Base-by-base conservation (phyloP, 2,888 invertebrate species). In the Bimastos eiseni region DNA sequence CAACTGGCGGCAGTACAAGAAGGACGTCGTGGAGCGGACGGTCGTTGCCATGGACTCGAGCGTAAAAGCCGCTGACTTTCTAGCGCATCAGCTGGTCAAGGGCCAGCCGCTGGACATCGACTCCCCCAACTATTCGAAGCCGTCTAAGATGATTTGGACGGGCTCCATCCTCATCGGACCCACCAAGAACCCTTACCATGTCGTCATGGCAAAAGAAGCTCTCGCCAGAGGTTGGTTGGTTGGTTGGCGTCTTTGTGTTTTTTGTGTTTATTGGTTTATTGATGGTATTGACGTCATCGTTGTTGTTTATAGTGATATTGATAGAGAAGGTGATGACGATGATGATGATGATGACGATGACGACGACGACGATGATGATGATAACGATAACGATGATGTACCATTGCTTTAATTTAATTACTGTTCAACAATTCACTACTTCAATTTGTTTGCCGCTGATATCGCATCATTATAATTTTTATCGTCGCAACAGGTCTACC, bases 21-120 rank as follows among this genome's bases (percentile, higher is more conserved):
- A 86, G 36, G 37, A 37, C 86, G 17, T 86, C 36, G 86, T 86
- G 13, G 86, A 86, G 24, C 11, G 86, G 5, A 24, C 86, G 6
- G 86, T 86, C 36, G 86, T 86, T 37, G 13, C 34, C 24, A 19
- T 21, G 86, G 34, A 24, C 33, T 5, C 86, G 34, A 34, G 19
- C 86, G 86, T 86, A 6, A 86, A 86, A 37, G 86, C 37, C 86
- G 34, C 86, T 37, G 36, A 86, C 86, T 86, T 86, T 37, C 86
- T 86, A 37, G 86, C 86, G 86, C 86, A 86, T 37, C 86, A 36
- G 86, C 6, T 36, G 36, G n/a, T n/a, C n/a, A n/a, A n/a, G n/a
- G n/a, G n/a, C n/a, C n/a, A n/a, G n/a, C n/a, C n/a, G 19, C 36
- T 37, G 6, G 37, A 24, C 0, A 19, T 86, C 24, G 86, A 86